Conservation (phyloP, 2,888 invertebrate genomes). For the Timema cristinae region DNA sequence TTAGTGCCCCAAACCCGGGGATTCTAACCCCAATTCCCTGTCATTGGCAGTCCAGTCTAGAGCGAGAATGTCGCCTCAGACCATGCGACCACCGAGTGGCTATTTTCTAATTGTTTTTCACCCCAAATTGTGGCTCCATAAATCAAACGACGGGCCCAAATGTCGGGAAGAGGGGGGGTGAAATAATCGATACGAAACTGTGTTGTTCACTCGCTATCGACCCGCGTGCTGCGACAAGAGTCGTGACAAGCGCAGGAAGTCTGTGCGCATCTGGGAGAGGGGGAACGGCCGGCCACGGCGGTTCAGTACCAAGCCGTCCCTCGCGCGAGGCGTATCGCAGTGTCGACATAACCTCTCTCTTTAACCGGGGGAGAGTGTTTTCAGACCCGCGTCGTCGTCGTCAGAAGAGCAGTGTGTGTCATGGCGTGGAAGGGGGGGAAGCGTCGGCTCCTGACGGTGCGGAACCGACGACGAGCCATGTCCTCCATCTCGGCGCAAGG, state of each 20-base stretch:
- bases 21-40: too few relatives aligned
- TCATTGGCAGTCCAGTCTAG: too few relatives aligned
- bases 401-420: neutral
- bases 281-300: neutral
- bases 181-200: slow-evolving; percentile 19
- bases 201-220: too few relatives aligned
- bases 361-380: neutral
- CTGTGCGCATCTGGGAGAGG: neutral
- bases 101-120: too few relatives aligned
- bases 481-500: slow-evolving; percentile 82
- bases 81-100: too few relatives aligned
- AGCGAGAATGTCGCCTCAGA: too few relatives aligned
- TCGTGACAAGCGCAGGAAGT: neutral
- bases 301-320: slow-evolving; percentile 24
- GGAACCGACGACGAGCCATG: slow-evolving; percentile 16
- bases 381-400: neutral
- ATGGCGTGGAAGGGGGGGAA: neutral
- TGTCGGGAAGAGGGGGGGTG: neutral
- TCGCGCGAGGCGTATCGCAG: slow-evolving; percentile 16
- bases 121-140: too few relatives aligned
- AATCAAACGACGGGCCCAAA: too few relatives aligned
- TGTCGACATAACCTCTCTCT: neutral
- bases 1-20: too few relatives aligned
- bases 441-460: neutral
- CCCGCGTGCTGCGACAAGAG: too few relatives aligned